Conservation (phyloP, 2,888 invertebrate genomes). For the Ectemnius cavifrons region DNA sequence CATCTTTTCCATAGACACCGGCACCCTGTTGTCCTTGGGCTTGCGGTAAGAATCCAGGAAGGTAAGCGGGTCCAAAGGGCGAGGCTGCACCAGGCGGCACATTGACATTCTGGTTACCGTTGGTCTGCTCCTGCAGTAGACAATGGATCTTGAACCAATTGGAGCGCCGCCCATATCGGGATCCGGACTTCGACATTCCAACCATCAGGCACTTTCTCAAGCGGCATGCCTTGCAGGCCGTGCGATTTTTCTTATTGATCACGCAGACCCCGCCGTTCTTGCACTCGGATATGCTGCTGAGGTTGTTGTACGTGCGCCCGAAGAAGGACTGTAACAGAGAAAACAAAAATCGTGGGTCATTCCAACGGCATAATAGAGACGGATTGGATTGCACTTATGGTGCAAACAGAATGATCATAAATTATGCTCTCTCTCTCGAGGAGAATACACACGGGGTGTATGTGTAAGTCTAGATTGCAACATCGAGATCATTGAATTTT, state of each 20-base stretch:
- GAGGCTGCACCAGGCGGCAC: constrained; percentile 50
- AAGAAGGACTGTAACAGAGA: constrained; percentile 89
- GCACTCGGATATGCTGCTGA: constrained; percentile 92
- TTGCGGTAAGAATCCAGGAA: constrained; percentile 69
- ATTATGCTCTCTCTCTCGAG: neutral
- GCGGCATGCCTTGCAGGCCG: constrained; percentile 94
- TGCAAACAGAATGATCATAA: neutral
- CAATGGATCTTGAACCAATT: constrained; percentile 98
- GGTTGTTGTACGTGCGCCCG: constrained; percentile 94
- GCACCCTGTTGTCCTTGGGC: constrained; percentile 55
- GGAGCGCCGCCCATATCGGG: constrained; percentile 91
- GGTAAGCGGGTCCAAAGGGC: constrained; percentile 66
- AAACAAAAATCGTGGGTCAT: neutral
- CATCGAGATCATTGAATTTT: constrained; percentile 10
- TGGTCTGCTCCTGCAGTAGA: constrained; percentile 87
- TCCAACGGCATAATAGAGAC: no score
- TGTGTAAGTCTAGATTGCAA: no score
- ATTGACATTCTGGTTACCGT: constrained; percentile 56
- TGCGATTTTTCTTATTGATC: constrained; percentile 95
- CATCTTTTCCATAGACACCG: constrained; percentile 60
- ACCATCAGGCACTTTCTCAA: constrained; percentile 91
- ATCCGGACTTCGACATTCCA: constrained; percentile 95
- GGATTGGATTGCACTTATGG: no score
- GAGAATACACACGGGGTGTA: no score
- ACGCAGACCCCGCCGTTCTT: constrained; percentile 95